Percentiles rank a stretch among this genome's conserved stretches.
phyloP scores from a whole-genome alignment of 1,140 invertebrate species.

The Cylas formicarius region DNA sequence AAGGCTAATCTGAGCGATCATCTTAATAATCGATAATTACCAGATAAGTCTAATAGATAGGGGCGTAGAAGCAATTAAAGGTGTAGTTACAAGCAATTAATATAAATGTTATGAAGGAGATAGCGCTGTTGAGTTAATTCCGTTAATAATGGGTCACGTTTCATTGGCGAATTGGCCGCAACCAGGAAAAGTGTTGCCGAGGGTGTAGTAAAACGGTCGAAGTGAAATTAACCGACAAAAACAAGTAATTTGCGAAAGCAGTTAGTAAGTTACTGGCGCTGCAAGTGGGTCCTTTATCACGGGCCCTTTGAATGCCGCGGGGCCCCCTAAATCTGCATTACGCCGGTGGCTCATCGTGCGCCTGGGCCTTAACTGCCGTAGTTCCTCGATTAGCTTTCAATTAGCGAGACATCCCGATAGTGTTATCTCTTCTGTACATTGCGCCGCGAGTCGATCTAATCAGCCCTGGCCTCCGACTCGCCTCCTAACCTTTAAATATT shows the following conservation, averaged over 20 bases:
- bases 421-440: slow-evolving; percentile 37
- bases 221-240: slow-evolving; percentile 34
- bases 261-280: slow-evolving; percentile 35
- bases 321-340: slow-evolving; percentile 37
- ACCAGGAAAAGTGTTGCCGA: slow-evolving; percentile 19
- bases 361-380: slow-evolving; percentile 33
- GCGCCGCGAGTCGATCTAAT: slow-evolving; percentile 16
- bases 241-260: slow-evolving; percentile 37
- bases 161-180: slow-evolving; percentile 7
- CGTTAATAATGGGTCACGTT: slow-evolving; percentile 17
- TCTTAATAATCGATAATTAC: too few species aligned
- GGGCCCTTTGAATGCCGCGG: too few species aligned
- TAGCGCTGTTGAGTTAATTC: slow-evolving; percentile 14
- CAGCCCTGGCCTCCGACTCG: too few species aligned
- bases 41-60: too few species aligned
- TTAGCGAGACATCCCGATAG: slow-evolving; percentile 38
- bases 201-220: slow-evolving; percentile 33
- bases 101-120: slow-evolving; percentile 10
- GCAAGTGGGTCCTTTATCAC: slow-evolving; percentile 38
- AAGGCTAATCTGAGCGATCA: too few species aligned
- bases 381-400: slow-evolving; percentile 42
- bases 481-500: too few species aligned
- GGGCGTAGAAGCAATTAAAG: too few species aligned
- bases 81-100: too few species aligned
- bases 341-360: slow-evolving; percentile 27